Evolutionary conservation across 2,888 invertebrate species (phyloP), one percentile per base, ranked within the genome.

Genomic region (Nipponacmea schrenckii): DNA sequence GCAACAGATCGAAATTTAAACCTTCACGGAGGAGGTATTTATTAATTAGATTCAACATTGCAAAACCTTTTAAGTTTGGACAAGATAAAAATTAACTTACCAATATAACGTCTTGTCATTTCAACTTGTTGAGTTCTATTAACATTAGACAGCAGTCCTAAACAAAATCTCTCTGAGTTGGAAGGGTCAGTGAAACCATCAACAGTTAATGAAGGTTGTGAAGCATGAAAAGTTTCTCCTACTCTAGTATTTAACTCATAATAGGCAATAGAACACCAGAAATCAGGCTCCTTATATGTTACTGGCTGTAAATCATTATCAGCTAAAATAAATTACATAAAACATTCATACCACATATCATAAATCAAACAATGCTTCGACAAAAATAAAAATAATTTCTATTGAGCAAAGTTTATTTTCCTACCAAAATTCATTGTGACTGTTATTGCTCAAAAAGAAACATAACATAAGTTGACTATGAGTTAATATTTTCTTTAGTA

Each of bases 181-280:
- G 97, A 97, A 46, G 98, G 98, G 91, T 98, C 98, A 79, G 97
- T 97, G 90, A 98, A 99, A 45, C 98, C 98, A 89, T 98, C 98
- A 27, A 98, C 97, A 0, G 97, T 96, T 86, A 98, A 94, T 73
- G 95, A 95, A 69, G 97, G 96, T 89, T 96, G 96, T 50, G 95
- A 95, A 39, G 98, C 98, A 89, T 98, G 97, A 91, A 98, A 99
- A 70, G 97, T 96, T 90, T 98, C 98, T 10, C 98, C 98, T 24
- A 99, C 97, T 78, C 98, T 92, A 26, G 96, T 96, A 90, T 97
- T 97, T 78, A 98, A 92, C 91, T 99, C 98, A 90, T 99, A 99
- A 90, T 98, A 98, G 89, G 96, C 95, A 90, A 98, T 97, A 88
- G 96, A 96, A 91, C 98, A 98, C 98, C 98, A 98, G 91, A 96